Percentiles rank a stretch among this genome's conserved stretches.
Evolutionary conservation across 2,797 vertebrate genomes (phyloP).

Genomic region (Peromyscus nudipes): DNA sequence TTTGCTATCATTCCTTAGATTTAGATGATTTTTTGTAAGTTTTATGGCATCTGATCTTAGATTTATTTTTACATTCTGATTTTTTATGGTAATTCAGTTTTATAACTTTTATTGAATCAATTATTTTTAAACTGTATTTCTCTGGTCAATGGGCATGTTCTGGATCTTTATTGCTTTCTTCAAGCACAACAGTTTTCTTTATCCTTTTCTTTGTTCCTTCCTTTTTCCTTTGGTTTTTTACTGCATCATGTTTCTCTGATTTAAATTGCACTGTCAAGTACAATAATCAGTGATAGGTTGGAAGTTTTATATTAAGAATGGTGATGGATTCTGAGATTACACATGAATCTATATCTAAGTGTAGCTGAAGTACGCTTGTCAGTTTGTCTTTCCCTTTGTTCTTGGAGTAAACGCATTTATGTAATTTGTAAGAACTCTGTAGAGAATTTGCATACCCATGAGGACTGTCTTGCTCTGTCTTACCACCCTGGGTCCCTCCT

Average conservation of each 20-base stretch:
- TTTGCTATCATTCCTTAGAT: neutral
- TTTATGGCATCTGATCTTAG: neutral
- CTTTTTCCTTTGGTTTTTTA: neutral
- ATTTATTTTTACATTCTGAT: neutral
- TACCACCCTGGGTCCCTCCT: neutral
- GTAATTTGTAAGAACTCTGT: neutral
- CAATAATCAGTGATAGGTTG: neutral
- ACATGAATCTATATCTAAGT: neutral
- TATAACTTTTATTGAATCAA: neutral
- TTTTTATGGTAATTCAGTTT: neutral
- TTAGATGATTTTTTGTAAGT: neutral
- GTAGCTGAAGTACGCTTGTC: neutral
- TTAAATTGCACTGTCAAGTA: neutral
- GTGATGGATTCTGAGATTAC: slow-evolving; percentile 31
- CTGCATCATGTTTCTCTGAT: neutral
- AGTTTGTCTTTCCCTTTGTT: slow-evolving; percentile 13
- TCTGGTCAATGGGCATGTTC: neutral
- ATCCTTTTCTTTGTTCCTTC: neutral
- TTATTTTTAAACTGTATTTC: neutral
- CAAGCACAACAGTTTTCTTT: neutral
- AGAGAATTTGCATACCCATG: neutral
- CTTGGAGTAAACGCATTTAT: neutral
- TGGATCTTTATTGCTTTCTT: neutral
- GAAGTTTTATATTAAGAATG: slow-evolving; percentile 32
- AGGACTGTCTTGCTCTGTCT: neutral